A percentile compares a stretch with the other conserved stretches of the same genome.
Evolutionary conservation across 1,140 invertebrate genomes (phyloP).

Genomic region (Aphaenogaster floridana): DNA sequence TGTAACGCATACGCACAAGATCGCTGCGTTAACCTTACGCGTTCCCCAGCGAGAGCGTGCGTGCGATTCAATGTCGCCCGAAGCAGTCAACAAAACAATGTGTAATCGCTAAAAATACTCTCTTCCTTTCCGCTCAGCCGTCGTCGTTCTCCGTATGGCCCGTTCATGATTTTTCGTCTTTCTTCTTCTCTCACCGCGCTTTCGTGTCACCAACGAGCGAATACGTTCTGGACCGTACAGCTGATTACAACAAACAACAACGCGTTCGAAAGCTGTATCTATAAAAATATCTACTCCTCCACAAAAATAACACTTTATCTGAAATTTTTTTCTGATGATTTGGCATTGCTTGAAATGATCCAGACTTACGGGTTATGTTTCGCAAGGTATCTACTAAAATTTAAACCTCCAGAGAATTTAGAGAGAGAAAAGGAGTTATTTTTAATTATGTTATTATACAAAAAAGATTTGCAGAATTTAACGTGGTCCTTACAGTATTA

Average conservation of each 20-base stretch:
- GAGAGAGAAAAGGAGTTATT: neutral
- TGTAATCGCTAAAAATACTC: conserved; percentile 86
- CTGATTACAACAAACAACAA: conserved; percentile 34
- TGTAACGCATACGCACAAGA: conserved; percentile 55
- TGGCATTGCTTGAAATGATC: neutral
- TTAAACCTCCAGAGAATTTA: neutral
- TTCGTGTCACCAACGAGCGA: conserved; percentile 41
- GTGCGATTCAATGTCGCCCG: conserved; percentile 83
- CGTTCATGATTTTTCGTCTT: conserved; percentile 74
- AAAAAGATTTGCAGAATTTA: neutral
- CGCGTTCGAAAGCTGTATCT: neutral
- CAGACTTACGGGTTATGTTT: neutral
- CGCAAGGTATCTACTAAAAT: neutral
- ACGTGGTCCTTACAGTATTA: neutral
- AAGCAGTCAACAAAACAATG: conserved; percentile 83
- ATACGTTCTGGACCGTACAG: conserved; percentile 24
- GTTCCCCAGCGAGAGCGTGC: conserved; percentile 68
- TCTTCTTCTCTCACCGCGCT: conserved; percentile 38
- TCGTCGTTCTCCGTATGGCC: conserved; percentile 31
- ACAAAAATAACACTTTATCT: conserved; percentile 17
- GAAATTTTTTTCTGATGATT: neutral
- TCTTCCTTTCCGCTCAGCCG: conserved; percentile 77
- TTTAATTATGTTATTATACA: neutral
- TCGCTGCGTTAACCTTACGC: conserved; percentile 51
- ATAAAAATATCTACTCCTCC: conserved; percentile 19